Conservation (phyloP, 2,113 vertebrate species). For the Eulacestoma nigropectus region DNA sequence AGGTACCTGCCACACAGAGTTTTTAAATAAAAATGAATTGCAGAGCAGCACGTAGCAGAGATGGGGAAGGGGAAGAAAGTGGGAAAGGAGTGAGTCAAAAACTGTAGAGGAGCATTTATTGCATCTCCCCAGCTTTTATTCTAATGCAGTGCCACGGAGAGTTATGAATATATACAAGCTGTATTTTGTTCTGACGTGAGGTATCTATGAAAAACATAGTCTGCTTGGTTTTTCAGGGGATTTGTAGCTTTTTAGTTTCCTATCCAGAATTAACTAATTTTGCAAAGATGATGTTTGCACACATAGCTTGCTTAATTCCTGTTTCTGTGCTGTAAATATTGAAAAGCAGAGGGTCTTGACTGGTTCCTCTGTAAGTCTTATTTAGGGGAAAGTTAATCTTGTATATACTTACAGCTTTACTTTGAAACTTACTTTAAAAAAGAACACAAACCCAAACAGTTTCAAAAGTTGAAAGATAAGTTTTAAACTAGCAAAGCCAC, state of each 20-base stretch:
- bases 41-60: background rate
- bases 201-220: slow-evolving; percentile 32
- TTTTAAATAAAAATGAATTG: slow-evolving; percentile 54
- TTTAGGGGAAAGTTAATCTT: slow-evolving; percentile 37
- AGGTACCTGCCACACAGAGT: background rate
- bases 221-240: background rate
- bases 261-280: slow-evolving; percentile 60
- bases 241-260: slow-evolving; percentile 57
- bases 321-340: slow-evolving; percentile 65
- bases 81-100: slow-evolving; percentile 5
- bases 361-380: background rate
- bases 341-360: slow-evolving; percentile 37
- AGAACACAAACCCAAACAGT: background rate
- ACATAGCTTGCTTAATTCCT: slow-evolving; percentile 9
- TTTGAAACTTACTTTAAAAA: background rate
- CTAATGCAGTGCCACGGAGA: background rate
- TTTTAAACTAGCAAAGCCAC: background rate
- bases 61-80: background rate
- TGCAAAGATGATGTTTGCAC: slow-evolving; percentile 47
- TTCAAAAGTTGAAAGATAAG: background rate
- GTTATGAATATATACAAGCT: slow-evolving; percentile 65
- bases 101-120: slow-evolving; percentile 35
- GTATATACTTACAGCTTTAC: background rate
- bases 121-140: slow-evolving; percentile 50
- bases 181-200: slow-evolving; percentile 58